These are phyloP conservation scores for Rattus norvegicus DNA, from an alignment of 2,113 vertebrate genomes.

Conservation along the genomic window DNA sequence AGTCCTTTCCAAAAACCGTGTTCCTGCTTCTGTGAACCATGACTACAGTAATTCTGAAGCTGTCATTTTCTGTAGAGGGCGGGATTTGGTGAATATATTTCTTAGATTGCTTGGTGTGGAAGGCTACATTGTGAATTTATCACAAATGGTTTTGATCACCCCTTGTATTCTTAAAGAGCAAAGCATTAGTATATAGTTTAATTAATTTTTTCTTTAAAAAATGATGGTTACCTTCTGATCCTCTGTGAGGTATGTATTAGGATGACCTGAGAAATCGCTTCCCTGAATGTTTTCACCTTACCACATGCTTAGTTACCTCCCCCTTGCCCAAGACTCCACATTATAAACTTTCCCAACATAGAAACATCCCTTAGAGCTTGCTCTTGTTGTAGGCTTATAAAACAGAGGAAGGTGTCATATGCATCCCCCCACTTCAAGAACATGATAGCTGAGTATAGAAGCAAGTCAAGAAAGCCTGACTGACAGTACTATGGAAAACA, in stretches of 20 bases:
- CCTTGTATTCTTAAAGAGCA: background rate
- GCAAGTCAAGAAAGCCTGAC: background rate
- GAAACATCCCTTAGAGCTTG: background rate
- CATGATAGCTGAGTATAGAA: background rate
- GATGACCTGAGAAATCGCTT: background rate
- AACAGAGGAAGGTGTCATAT: background rate
- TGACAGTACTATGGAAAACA: fast-evolving
- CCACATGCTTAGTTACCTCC: background rate
- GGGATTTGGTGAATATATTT: background rate
- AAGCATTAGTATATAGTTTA: background rate
- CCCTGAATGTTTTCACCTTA: background rate
- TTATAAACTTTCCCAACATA: background rate
- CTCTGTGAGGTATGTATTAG: background rate
- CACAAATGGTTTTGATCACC: background rate
- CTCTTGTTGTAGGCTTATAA: background rate
- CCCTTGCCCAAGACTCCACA: background rate
- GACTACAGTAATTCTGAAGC: background rate
- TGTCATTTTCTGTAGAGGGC: background rate
- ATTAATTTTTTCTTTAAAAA: background rate
- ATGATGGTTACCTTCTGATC: background rate
- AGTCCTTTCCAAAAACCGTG: background rate
- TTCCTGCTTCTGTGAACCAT: background rate
- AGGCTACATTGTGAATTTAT: background rate
- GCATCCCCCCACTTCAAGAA: background rate
- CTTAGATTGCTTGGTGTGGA: background rate